Base-by-base conservation (phyloP, 2,113 vertebrate species). In the Paratilapia polleni region DNA sequence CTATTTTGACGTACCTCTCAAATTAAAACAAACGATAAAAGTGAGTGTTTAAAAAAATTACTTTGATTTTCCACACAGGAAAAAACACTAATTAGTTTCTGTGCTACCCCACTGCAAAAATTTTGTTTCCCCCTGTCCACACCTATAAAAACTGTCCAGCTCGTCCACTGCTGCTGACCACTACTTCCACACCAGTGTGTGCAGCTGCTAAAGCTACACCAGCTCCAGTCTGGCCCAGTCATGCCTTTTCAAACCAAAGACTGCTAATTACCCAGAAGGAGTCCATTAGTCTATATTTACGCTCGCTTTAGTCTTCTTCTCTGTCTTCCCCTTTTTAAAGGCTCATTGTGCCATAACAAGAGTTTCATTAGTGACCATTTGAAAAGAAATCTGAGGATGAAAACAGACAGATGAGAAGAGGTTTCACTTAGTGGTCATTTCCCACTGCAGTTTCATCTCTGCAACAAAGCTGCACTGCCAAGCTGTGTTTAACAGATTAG, bases 261-360 rank as follows among this genome's bases (percentile, higher is more conserved):
- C 22, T 6, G 41, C 54, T 80, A 76, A 84, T 84, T 76, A 84
- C 57, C 20, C 57, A 56, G 59, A 66, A 80, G 22, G 38, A 77
- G 47, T 78, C 58, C 52, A 78, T 88, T 78, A 78, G 28, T 64
- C 58, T 83, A 28, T 57, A 80, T 87, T 80, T 82, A 73, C 28
- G 3, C 31, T 47, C 17, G 38, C 76, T 78, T 31, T 31, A 3
- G 28, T 31, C 28, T 31, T 31, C 28, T 31, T 4, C 28, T 31
- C 28, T 26, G 47, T 86, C 52, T 47, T 20, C 41, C 8, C 8
- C 20, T 19, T 22, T 56, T 38, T 64, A 57, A 36, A 20, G 24
- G 28, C 56, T 47, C 15, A 0, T 20, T 61, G 60, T 20, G 20
- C 56, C 20, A 31, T 70, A 76, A 68, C 26, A 75, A 43, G 68